Evolutionary conservation across 2,113 vertebrate species (phyloP), one percentile per base, ranked within the genome.

Genomic region (Fukomys damarensis): DNA sequence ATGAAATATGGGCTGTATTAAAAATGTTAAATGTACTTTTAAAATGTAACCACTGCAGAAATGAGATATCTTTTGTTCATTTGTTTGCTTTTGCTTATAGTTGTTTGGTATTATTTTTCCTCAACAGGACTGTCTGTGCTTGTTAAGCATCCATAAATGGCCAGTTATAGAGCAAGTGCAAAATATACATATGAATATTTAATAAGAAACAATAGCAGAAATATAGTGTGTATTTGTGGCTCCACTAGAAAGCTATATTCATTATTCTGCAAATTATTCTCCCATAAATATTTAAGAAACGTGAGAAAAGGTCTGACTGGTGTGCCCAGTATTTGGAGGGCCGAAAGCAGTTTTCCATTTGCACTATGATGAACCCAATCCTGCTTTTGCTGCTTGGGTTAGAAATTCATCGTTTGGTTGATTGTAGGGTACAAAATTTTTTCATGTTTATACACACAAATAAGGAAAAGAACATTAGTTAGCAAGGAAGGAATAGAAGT

Each of bases 201-300:
- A 98, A 98, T 98, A 93, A 93, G 97, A 95, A 12, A n/a, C 26
- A 96, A 97, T 77, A 98, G 95, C 91, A 98, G 96, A 98, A 98
- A 98, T 98, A 98, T 61, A 96, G 97, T 76, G 86, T 66, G 68
- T 38, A 32, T 96, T 97, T 96, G 89, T 93, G 83, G 96, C 94
- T 97, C 97, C 93, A 92, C 89, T 97, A 66, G 88, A 98, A 98
- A 98, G 98, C 97, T 98, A 98, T 98, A 98, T 97, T 98, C 98
- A 98, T 98, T 98, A 98, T 98, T 98, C 97, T 97, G 98, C 84
- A 95, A 97, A 98, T 97, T 98, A 98, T 98, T 98, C 86, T 97
- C 93, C 98, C 96, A 98, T 98, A 98, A 98, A 98, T 98, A 98
- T 98, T 98, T 98, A 96, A 98, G 96, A 98, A 98, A 97, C 94